Evolutionary conservation across 2,797 vertebrate genomes (phyloP), one percentile per base, ranked within the genome.

Genomic region (Rhabdomys pumilio): DNA sequence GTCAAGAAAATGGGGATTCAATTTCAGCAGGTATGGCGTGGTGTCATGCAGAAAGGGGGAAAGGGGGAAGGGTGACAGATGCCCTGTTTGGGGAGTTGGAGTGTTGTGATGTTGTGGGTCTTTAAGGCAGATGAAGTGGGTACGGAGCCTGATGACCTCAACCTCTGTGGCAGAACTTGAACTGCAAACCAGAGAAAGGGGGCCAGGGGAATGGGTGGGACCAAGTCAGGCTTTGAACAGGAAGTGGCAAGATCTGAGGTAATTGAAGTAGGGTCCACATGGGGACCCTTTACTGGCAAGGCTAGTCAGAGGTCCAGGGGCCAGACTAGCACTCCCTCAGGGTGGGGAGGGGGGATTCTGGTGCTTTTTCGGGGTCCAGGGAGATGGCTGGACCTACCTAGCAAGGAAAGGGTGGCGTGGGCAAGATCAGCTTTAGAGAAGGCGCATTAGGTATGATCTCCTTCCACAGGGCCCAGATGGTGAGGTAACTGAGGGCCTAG

Each of bases 321-420:
- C 0, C 1, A 57, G 47, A 57, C 41, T 2, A 6, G 34, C 19
- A 24, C 2, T 38, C 15, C 12, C 12, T 14, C 14, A 6, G 1
- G 10, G 44, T 0, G 1, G 0, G 38, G 20, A 3, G 50, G n/a
- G 24, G 53, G 0, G 14, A 19, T 0, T 13, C 7, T 17, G n/a
- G 14, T 6, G 20, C 3, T 65, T 38, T 1, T 1, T 6, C 0
- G 11, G 59, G 14, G 22, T 38, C 29, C 5, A n/a, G 38, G 61
- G n/a, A 34, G 65, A 20, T 1, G 1, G 38, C 57, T 55, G 24
- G 38, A 15, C 34, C 63, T 17, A 26, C 44, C 72, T 6, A 17
- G 67, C 34, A 59, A 22, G 38, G 11, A 8, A 50, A 38, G 19
- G 53, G n/a, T 26, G 53, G 53, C 1, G 9, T 0, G 1, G 47